These are phyloP conservation scores for Spinus olivaceus DNA, from an alignment of 2,797 vertebrate species.

Conservation along the genomic window DNA sequence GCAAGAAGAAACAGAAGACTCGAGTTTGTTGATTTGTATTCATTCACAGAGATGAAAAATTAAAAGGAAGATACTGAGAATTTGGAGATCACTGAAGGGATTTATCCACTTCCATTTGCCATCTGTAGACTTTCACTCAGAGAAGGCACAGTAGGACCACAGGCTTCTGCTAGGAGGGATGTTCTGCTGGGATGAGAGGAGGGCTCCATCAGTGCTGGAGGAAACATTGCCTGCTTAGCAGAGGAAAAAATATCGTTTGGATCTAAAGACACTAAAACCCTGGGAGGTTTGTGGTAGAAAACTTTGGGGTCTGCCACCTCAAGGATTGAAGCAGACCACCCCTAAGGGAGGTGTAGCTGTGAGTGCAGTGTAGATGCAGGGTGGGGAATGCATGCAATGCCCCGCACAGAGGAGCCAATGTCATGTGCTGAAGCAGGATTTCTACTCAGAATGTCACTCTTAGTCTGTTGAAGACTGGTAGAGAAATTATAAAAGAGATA, in stretches of 20 bases:
- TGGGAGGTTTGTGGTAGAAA: neutral
- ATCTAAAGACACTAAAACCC: neutral
- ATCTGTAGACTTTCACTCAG: neutral
- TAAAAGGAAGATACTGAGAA: neutral
- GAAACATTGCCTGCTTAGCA: neutral
- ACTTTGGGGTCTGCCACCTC: neutral
- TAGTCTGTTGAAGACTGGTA: neutral
- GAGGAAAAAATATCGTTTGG: neutral
- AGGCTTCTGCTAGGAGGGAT: neutral
- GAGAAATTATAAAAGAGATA: neutral
- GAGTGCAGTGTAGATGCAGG: neutral
- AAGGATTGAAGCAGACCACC: neutral
- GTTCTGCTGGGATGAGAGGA: neutral
- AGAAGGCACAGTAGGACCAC: neutral
- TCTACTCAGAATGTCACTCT: neutral
- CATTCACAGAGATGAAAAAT: neutral
- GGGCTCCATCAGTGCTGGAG: neutral
- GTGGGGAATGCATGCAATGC: neutral
- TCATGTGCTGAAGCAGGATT: neutral
- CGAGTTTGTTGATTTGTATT: neutral
- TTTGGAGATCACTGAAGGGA: neutral
- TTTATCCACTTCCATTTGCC: neutral
- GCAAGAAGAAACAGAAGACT: neutral
- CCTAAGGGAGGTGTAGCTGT: neutral
- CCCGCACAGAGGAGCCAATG: neutral